Evolutionary conservation across 1,140 invertebrate species (phyloP).

Genomic region (Latrodectus geometricus): DNA sequence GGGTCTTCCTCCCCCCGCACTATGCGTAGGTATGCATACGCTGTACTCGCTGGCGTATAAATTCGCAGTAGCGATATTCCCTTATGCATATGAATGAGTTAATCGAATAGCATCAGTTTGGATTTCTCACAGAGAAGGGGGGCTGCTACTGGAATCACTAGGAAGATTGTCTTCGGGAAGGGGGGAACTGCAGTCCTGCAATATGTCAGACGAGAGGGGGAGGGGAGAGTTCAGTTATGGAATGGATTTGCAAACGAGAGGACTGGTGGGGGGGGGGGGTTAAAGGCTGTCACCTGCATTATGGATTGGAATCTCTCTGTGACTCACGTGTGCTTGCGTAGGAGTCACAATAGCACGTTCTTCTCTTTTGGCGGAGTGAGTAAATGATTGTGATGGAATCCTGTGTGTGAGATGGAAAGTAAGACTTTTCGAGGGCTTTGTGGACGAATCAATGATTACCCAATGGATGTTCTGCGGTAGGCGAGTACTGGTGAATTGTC

Average conservation of each 20-base stretch:
- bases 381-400: conserved; percentile 42
- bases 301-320: conserved; percentile 54
- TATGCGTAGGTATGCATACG: conserved; percentile 25
- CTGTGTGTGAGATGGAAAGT: conserved; percentile 8
- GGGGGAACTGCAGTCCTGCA: conserved; percentile 12
- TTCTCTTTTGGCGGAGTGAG: neutral
- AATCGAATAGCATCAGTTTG: conserved; percentile 61
- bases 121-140: conserved; percentile 20
- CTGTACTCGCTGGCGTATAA: conserved; percentile 12
- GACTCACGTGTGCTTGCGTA: conserved; percentile 19
- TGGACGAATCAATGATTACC: too few species aligned
- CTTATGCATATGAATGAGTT: conserved; percentile 62
- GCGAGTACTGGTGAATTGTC: too few species aligned
- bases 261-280: conserved; percentile 21
- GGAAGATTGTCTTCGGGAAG: neutral
- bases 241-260: conserved; percentile 41
- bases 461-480: too few species aligned
- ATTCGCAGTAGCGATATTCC: conserved; percentile 38
- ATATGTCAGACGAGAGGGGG: conserved; percentile 35
- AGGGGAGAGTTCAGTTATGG: conserved; percentile 48
- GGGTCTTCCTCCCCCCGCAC: neutral
- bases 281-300: conserved; percentile 62
- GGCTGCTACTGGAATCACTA: neutral
- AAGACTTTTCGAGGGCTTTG: neutral
- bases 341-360: conserved; percentile 18